Evolutionary conservation across 2,888 invertebrate species (phyloP).

Genomic region (Endotricha flammealis): DNA sequence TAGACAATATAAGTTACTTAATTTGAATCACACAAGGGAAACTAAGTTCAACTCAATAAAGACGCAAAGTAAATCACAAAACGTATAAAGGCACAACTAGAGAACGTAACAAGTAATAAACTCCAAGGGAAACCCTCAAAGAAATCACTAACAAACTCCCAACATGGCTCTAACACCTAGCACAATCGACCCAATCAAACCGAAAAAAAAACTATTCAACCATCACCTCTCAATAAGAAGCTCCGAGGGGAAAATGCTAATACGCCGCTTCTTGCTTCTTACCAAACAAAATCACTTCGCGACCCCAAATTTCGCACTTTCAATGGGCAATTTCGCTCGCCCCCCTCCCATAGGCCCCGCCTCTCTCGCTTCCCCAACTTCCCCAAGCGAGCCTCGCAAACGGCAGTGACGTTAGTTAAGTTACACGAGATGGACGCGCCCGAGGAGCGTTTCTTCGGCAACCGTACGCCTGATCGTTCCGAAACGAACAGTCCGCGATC

Average conservation of each 20-base stretch:
- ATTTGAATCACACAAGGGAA: constrained; percentile 13
- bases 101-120: constrained; percentile 26
- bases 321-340: constrained; percentile 72
- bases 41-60: too few relatives aligned
- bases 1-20: background rate
- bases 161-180: constrained; percentile 41
- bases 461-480: constrained; percentile 58
- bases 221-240: constrained; percentile 45
- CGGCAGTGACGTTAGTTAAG: constrained; percentile 51
- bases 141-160: constrained; percentile 43
- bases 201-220: constrained; percentile 63
- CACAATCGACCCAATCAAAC: constrained; percentile 74
- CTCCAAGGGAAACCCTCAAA: constrained; percentile 32
- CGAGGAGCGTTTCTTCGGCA: constrained; percentile 60
- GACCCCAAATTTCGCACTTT: constrained; percentile 75
- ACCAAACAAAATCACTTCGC: constrained; percentile 74
- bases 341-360: constrained; percentile 54
- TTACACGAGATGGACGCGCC: constrained; percentile 60
- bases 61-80: constrained; percentile 20
- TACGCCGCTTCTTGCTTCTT: constrained; percentile 64
- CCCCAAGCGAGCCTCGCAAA: constrained; percentile 24
- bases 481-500: constrained; percentile 67
- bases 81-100: constrained; percentile 29
- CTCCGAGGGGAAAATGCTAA: constrained; percentile 69
- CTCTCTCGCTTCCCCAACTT: constrained; percentile 26